Evolutionary conservation across 2,797 vertebrate species (phyloP).

Genomic region (Babyrousa celebensis): DNA sequence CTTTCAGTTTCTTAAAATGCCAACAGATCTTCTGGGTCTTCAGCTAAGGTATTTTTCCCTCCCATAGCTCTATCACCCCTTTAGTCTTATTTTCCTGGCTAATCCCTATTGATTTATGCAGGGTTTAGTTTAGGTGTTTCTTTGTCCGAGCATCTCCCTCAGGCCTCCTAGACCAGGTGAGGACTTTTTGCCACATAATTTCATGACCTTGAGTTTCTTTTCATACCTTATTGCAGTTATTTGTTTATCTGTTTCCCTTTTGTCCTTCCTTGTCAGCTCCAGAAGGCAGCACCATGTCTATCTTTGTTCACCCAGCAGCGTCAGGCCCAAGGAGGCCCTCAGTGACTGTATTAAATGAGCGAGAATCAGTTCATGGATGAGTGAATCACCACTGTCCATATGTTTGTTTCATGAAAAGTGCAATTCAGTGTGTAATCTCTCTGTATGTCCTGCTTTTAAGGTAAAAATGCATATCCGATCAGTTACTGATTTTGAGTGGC

Average conservation of each 20-base stretch:
- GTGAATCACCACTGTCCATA: not conserved
- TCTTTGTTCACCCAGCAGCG: not conserved
- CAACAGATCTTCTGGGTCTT: not conserved
- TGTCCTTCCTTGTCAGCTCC: not conserved
- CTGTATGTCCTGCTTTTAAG: conserved; percentile 86
- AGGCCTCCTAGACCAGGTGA: not conserved
- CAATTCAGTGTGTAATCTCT: conserved; percentile 64
- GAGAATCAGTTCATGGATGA: not conserved
- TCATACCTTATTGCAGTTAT: not conserved
- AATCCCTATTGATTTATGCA: conserved; percentile 6
- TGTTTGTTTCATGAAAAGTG: not conserved
- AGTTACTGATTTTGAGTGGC: conserved; percentile 92
- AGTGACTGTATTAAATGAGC: conserved; percentile 8
- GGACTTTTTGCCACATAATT: not conserved
- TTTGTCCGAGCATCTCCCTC: not conserved
- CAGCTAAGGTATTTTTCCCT: not conserved
- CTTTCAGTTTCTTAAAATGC: not conserved
- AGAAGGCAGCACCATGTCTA: not conserved
- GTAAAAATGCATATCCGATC: conserved; percentile 92
- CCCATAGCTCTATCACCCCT: not conserved
- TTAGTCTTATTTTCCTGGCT: not conserved
- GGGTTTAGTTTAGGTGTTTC: conserved; percentile 28
- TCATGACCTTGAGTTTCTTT: conserved; percentile 16
- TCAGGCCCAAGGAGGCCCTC: not conserved
- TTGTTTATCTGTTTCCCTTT: conserved; percentile 8